A percentile compares a stretch with the other conserved stretches of the same genome.
These are phyloP conservation scores for Orientallactaga sibirica DNA, from an alignment of 2,797 vertebrate genomes.

Conservation along the genomic window DNA sequence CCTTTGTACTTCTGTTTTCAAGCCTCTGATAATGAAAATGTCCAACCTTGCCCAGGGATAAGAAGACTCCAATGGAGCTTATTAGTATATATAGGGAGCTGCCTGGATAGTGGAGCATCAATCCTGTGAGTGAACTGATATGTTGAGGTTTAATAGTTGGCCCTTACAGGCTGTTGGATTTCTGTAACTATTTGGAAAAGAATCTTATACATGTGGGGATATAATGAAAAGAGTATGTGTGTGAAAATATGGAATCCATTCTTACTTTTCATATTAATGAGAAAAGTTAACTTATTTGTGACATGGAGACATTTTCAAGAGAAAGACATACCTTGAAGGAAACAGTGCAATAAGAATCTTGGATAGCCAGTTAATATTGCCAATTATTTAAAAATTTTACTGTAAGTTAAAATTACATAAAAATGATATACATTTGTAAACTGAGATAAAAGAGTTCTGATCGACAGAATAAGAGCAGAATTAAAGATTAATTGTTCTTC, in stretches of 20 bases:
- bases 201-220: background rate
- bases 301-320: slow-evolving; percentile 31
- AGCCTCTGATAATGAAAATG: background rate
- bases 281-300: slow-evolving; percentile 43
- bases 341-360: slow-evolving; percentile 30
- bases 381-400: slow-evolving; percentile 30
- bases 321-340: slow-evolving; percentile 60
- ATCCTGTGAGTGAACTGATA: background rate
- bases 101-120: background rate
- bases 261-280: slow-evolving; percentile 59
- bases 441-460: slow-evolving; percentile 64
- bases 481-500: slow-evolving; percentile 60
- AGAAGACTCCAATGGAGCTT: background rate
- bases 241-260: slow-evolving; percentile 50
- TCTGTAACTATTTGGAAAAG: slow-evolving; percentile 59
- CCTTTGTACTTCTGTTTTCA: slow-evolving; percentile 57
- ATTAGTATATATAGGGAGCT: background rate
- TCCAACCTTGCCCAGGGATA: background rate
- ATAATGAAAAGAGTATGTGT: slow-evolving; percentile 33
- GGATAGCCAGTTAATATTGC: slow-evolving; percentile 28
- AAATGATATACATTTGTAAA: slow-evolving; percentile 62
- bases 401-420: slow-evolving; percentile 55
- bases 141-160: slow-evolving; percentile 36
- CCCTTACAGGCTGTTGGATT: background rate
- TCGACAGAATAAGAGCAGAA: slow-evolving; percentile 64